Evolutionary conservation across 2,888 invertebrate genomes (phyloP), one percentile per base, ranked within the genome.

Genomic region (Petrolisthes manimaculis): DNA sequence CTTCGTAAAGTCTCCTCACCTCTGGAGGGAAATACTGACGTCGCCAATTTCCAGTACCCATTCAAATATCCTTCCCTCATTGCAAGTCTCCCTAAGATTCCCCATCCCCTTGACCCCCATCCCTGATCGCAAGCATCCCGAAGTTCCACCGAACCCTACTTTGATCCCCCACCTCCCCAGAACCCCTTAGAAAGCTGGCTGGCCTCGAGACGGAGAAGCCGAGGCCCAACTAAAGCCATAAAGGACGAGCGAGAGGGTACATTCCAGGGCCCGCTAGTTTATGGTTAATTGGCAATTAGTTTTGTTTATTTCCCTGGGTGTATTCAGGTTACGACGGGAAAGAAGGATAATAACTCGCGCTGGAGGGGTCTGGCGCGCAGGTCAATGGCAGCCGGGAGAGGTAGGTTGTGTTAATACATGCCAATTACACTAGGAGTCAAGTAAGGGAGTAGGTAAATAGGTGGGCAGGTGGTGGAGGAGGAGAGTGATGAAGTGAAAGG

Each of bases 231-330:
- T 61, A 61, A 61, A 61, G 61, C 61, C 61, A 61, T 61, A 61
- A 61, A 61, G 61, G 61, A 61, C 61, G 61, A 61, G 61, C 61
- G 61, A 61, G 61, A 61, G 61, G 61, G 61, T 61, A 61, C 61
- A 61, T 61, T 61, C 61, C 61, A 61, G 61, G 61, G 14, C 8
- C 61, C 55, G 54, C 24, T 79, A 79, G 79, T 56, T 56, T 8
- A 55, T 79, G 55, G 79, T 79, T 79, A 79, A 79, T 79, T 79
- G 79, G 21, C 79, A 79, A 79, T 79, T 79, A 79, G 79, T 79
- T 53, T 53, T 54, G 55, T 53, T 54, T 79, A 79, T 79, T 79
- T 79, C 55, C 79, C 9, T 55, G 79, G 12, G 79, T 79, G 79
- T 55, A 55, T 55, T 79, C 53, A 79, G 55, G 79, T 79, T 55